phyloP scores from a whole-genome alignment of 2,888 invertebrate genomes.

The Drosophila glabriapex region DNA sequence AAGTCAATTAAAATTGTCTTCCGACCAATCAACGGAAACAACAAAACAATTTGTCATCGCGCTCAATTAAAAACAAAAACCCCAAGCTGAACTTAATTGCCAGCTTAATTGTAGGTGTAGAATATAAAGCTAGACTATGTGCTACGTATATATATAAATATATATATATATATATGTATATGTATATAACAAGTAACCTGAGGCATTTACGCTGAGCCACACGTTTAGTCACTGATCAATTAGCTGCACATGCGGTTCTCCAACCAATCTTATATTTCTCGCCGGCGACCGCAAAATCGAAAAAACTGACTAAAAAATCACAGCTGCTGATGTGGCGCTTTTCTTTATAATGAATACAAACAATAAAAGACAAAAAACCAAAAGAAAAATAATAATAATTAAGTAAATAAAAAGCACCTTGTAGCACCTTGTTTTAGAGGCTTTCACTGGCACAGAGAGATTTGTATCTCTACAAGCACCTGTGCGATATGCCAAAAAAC shows the following conservation, averaged over 20 bases:
- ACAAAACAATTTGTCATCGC: constrained; percentile 46
- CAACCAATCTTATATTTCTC: constrained; percentile 14
- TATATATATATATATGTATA: background rate
- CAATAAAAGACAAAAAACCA: constrained; percentile 7
- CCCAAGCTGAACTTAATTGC: constrained; percentile 32
- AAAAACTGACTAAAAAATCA: constrained; percentile 4
- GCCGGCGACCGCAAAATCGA: constrained; percentile 7
- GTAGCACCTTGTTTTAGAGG: constrained; percentile 12
- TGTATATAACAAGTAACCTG: constrained; percentile 28
- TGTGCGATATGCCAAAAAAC: constrained; percentile 41
- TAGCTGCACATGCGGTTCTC: constrained; percentile 40
- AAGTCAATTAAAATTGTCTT: constrained; percentile 35
- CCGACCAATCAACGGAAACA: constrained; percentile 42
- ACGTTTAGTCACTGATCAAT: constrained; percentile 59
- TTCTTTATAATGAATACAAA: constrained; percentile 37
- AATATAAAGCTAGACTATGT: constrained; percentile 13
- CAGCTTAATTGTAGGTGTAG: constrained; percentile 37
- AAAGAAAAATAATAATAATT: background rate
- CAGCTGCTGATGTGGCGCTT: constrained; percentile 24
- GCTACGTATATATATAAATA: background rate
- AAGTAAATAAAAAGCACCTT: constrained; percentile 19
- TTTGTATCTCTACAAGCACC: constrained; percentile 28
- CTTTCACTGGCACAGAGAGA: constrained; percentile 56
- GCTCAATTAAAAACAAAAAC: constrained; percentile 21
- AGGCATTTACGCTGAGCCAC: constrained; percentile 42